Base-by-base conservation (phyloP, 2,113 vertebrate species). In the Oenanthe melanoleuca region DNA sequence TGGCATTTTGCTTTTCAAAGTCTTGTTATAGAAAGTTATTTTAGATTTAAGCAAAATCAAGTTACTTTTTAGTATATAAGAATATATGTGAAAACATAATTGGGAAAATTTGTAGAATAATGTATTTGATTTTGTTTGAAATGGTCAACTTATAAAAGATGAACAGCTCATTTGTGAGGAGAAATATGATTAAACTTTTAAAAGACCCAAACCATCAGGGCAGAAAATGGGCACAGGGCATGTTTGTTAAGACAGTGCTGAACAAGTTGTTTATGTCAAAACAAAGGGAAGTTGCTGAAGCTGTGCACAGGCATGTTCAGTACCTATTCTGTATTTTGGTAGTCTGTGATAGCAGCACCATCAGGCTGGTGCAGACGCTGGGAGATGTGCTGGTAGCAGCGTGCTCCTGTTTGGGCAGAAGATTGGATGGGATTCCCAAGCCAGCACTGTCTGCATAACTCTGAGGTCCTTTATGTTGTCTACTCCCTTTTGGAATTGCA, bases 381-480 rank as follows among this genome's bases (percentile, higher is more conserved):
- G 53, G 17, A 69, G 31, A 26, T 23, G 12, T 26, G 66, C 84
- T 71, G 56, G 29, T 49, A 40, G 38, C 19, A 24, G 63, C 6
- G 2, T 59, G 84, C 55, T 60, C 45, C 63, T 64, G 17, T 73
- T 77, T 0, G 0, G 29, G 25, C 34, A 42, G n/a, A 42, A 37
- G 18, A 15, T 6, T 0, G 1, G 21, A 26, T 40, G 56, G 55
- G 40, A 26, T 56, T 84, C 20, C 63, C 18, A 33, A 47, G 21
- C 50, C 63, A 60, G 38, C 18, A 31, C 38, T 12, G 33, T 40
- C 47, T 1, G 1, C 0, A 0, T 34, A 25, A 17, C 63, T 91
- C 24, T 1, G 0, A 52, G 40, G 33, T 11, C 28, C 21, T 0
- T 55, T 63, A 7, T 26, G 22, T 34, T 26, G 8, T 55, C 37